These are phyloP conservation scores for Tolmerus cingulatus DNA, from an alignment of 2,888 invertebrate genomes.

Conservation along the genomic window DNA sequence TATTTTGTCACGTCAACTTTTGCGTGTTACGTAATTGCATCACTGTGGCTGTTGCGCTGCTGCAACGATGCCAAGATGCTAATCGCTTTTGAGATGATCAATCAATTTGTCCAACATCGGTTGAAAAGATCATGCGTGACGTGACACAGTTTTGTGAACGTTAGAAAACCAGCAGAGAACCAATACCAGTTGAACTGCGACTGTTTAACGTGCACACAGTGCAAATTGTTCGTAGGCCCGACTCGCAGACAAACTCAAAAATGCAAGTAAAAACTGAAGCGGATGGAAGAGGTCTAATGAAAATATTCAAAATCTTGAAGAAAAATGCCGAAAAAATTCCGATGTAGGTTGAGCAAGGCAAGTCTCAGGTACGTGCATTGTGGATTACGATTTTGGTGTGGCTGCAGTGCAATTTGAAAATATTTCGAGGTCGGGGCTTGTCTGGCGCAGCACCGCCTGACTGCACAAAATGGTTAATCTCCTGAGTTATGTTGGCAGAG, in stretches of 20 bases:
- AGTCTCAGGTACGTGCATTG: background rate
- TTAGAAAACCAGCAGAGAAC: background rate
- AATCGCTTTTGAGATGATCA: background rate
- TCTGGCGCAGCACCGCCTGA: constrained; percentile 21
- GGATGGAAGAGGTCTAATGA: background rate
- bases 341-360: background rate
- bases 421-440: constrained; percentile 38
- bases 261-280: background rate
- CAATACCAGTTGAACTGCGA: background rate
- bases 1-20: constrained; percentile 6
- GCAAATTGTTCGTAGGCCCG: background rate
- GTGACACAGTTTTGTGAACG: background rate
- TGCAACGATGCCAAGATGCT: background rate
- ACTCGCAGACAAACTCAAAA: background rate
- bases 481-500: constrained; percentile 20
- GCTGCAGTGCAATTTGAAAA: constrained; percentile 7
- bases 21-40: background rate
- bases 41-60: background rate
- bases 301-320: background rate
- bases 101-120: background rate
- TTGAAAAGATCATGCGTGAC: background rate
- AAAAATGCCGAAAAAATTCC: background rate
- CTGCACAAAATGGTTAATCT: constrained; percentile 20
- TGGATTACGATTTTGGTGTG: background rate
- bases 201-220: background rate